Conservation (phyloP, 2,113 vertebrate genomes). For the Acanthochromis polyacanthus region DNA sequence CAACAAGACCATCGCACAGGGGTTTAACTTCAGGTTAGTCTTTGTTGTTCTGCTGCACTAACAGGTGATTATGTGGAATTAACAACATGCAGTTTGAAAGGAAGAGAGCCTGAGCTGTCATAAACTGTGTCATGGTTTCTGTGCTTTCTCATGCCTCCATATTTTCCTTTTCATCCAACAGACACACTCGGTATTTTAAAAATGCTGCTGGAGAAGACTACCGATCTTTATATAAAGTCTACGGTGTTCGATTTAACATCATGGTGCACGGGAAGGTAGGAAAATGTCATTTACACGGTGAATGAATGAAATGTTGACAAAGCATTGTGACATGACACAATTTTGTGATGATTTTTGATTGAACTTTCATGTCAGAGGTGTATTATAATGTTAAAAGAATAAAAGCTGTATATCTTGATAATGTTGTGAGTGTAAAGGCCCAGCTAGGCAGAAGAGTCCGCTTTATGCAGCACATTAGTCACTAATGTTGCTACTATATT, state of each 20-base stretch:
- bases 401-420: no score
- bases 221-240: slow-evolving; percentile 90
- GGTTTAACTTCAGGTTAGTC: slow-evolving; percentile 93
- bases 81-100: not conserved
- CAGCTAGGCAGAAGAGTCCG: no score
- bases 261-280: slow-evolving; percentile 92
- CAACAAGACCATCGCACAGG: slow-evolving; percentile 81
- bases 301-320: not conserved
- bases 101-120: no score
- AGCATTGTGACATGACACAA: not conserved
- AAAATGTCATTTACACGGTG: not conserved
- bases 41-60: not conserved
- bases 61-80: not conserved
- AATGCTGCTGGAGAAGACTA: slow-evolving; percentile 81
- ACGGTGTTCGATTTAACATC: slow-evolving; percentile 91
- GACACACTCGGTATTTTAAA: slow-evolving; percentile 90
- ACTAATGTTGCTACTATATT: no score
- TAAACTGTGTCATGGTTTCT: not conserved
- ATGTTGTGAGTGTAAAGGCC: no score
- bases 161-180: slow-evolving; percentile 50
- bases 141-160: not conserved
- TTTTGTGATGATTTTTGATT: no score
- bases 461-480: no score
- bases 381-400: no score
- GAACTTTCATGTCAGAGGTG: no score